Base-by-base conservation (phyloP, 1,140 invertebrate species). In the Melitaea cinxia region DNA sequence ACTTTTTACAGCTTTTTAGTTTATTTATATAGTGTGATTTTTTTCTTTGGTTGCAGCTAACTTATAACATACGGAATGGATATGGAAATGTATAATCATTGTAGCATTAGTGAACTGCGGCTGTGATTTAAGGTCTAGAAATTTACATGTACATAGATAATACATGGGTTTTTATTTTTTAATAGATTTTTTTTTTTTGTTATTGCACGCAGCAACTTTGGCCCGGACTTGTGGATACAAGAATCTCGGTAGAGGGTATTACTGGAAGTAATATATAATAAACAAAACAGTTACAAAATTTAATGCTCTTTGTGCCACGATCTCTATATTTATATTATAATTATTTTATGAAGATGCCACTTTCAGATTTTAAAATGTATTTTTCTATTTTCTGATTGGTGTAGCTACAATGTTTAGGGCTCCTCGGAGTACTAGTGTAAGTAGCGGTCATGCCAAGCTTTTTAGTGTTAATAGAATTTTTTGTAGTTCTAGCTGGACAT, bases 181-280 rank as follows among this genome's bases (percentile, higher is more conserved):
- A 80, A 85, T 86, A 85, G 81, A 78, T 73, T 73, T 49, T 73
- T 73, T 47, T 71, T 75, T 56, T 58, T 75, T 73, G 82, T 85
- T 70, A 86, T 89, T 91, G 81, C 88, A 91, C 82, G 88, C 88
- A 91, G 88, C 88, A 89, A 89, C 77, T 91, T 72, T 91, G 88
- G 88, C 87, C 87, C 59, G 86, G 87, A 84, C 78, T 89, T 71
- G 88, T 91, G 78, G 88, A 91, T 77, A 91, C 88, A 35, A 78
- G 88, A 75, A 88, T 91, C 75, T 88, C 88, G 49, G 88, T 91
- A 65, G 88, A 91, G 83, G 87, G 88, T 80, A 88, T 91, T 66
- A 91, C 88, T 17, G 88, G 88, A 28, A 91, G 88, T 82, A 91
- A 91, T 68, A 91, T 91, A 64, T 89, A 82, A 55, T 47, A 52